phyloP scores from a whole-genome alignment of 1,140 invertebrate genomes.

The Adelges cooleyi region DNA sequence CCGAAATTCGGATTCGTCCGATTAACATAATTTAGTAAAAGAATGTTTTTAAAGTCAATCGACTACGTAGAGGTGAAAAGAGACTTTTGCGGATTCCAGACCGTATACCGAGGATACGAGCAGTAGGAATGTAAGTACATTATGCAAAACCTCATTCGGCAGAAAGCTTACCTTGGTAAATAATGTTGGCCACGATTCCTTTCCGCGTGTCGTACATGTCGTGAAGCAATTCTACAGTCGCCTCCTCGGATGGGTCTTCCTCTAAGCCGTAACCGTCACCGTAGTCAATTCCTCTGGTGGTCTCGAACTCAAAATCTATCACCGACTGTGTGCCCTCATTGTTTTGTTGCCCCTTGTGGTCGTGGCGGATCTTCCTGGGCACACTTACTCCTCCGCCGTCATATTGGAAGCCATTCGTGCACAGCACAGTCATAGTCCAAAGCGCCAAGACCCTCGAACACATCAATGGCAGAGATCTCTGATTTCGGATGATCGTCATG shows the following conservation, averaged over 20 bases:
- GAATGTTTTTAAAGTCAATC: no score
- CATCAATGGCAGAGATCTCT: neutral
- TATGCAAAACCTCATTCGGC: no score
- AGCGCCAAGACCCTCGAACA: neutral
- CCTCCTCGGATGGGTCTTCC: neutral
- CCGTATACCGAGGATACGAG: no score
- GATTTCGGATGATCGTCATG: neutral
- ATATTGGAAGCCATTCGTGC: neutral
- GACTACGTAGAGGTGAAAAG: no score
- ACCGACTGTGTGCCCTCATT: neutral
- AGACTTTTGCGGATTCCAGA: no score
- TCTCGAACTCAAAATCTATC: slow-evolving; percentile 1
- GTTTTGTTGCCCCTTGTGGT: neutral
- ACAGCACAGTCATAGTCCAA: neutral
- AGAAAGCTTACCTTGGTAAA: neutral
- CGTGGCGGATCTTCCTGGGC: neutral
- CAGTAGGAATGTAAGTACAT: no score
- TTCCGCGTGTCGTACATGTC: neutral
- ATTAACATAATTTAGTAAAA: no score
- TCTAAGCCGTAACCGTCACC: neutral
- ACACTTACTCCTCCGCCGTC: neutral
- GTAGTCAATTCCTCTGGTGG: neutral
- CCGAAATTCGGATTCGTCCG: no score
- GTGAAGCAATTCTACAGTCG: neutral
- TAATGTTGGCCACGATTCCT: neutral